phyloP scores from a whole-genome alignment of 2,888 invertebrate genomes.

The Caenorhabditis doughertyi region DNA sequence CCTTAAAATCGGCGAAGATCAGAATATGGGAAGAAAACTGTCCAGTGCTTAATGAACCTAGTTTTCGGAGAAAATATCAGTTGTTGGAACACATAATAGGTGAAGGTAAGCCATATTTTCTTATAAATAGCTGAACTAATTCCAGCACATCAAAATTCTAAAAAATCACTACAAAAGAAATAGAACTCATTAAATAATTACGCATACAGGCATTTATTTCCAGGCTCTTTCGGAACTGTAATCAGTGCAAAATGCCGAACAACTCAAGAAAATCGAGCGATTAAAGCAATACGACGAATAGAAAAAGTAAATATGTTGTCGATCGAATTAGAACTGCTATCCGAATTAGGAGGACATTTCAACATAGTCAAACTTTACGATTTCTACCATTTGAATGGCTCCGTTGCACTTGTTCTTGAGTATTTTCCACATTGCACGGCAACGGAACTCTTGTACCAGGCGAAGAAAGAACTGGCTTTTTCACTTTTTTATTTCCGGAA shows the following conservation, averaged over 20 bases:
- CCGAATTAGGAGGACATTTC: constrained; percentile 60
- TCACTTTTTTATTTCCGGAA: constrained; percentile 46
- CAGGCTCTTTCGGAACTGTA: constrained; percentile 63
- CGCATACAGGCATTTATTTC: no score
- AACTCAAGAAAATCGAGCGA: constrained; percentile 35
- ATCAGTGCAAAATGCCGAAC: constrained; percentile 43
- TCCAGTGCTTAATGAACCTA: constrained; percentile 36
- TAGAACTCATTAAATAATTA: no score
- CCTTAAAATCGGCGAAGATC: constrained; percentile 4
- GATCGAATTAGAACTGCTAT: constrained; percentile 53
- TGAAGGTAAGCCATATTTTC: constrained; percentile 40
- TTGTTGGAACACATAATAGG: constrained; percentile 43
- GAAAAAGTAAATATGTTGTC: constrained; percentile 50
- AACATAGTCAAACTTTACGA: constrained; percentile 60
- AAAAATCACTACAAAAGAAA: no score
- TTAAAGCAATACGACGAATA: constrained; percentile 60
- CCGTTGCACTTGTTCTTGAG: constrained; percentile 57
- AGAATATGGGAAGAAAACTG: constrained; percentile 58
- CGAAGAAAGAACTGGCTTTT: constrained; percentile 43
- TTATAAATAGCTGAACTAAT: no score
- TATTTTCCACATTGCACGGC: constrained; percentile 55
- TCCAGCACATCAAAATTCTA: no score
- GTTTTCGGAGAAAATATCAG: constrained; percentile 42
- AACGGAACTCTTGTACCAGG: constrained; percentile 35
- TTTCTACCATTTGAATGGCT: constrained; percentile 48